Evolutionary conservation across 1,140 invertebrate genomes (phyloP), one percentile per base, ranked within the genome.

Genomic region (Rhysida immarginata): DNA sequence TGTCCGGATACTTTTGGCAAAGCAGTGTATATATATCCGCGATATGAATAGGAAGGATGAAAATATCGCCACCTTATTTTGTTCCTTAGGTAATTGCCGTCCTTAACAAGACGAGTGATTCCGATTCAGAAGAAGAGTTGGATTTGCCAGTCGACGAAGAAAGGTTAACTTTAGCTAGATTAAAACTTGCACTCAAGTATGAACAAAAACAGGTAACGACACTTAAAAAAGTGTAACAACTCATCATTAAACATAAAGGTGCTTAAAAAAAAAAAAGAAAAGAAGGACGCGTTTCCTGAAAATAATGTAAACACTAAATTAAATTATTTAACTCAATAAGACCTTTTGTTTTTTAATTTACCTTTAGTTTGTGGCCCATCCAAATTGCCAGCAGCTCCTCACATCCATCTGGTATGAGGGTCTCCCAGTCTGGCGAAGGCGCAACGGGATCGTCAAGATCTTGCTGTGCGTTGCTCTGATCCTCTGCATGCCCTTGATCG

Each of bases 201-300:
- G 74, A 77, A 60, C 77, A 78, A 63, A 78, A 78, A 67, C 74
- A 72, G 67, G 77, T 78, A 62, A 63, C n/a, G n/a, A n/a, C n/a
- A n/a, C 16, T 35, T 35, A 35, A 35, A 35, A 8, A 16, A 16
- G 29, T 35, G 5, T 35, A 8, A 16, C 5, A 35, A 5, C 16
- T 35, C 5, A 35, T 35, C 16, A 35, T 35, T 35, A 35, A 35
- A 16, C 29, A 8, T 35, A 35, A 35, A 35, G 5, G 16, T 35
- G 5, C 29, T 35, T 35, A 8, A 35, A 8, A 35, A 8, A n/a
- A n/a, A n/a, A n/a, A n/a, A n/a, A n/a, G n/a, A n/a, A n/a, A n/a
- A n/a, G n/a, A n/a, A n/a, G n/a, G n/a, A n/a, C n/a, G n/a, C n/a
- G n/a, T n/a, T n/a, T n/a, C n/a, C n/a, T n/a, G n/a, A n/a, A n/a